Evolutionary conservation across 2,113 vertebrate genomes (phyloP), one percentile per base, ranked within the genome.

Genomic region (Trachemys scripta): DNA sequence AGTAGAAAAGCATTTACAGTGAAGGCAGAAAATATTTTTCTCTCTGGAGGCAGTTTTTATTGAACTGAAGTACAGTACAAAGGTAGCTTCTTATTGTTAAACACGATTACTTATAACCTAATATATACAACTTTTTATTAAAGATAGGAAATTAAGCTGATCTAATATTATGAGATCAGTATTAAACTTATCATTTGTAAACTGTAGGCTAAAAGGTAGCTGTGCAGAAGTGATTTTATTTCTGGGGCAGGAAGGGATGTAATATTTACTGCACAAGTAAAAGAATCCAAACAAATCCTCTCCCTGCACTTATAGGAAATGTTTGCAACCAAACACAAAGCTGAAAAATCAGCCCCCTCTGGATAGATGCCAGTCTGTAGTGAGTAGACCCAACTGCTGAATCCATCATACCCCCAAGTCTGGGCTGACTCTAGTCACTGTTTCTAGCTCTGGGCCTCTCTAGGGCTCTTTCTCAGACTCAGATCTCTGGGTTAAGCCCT

Each of bases 221-320:
- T 27, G 22, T 86, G 31, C 38, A 76, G 42, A 78, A 47, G 42
- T 47, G 42, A 76, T 78, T 25, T 17, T 17, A 10, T 82, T 38
- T 47, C 59, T 89, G 24, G 51, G 11, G 53, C 3, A 88, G 90
- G 86, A 29, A 27, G 8, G 22, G 10, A 12, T 45, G 14, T 42
- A 16, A 3, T 53, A 2, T 25, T 87, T 57, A 20, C 91, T 94
- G 80, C 31, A 87, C 57, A 81, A 83, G 20, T 56, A 82, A 31
- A 17, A 92, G 51, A 91, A 93, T 69, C 62, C 72, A 84, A 49
- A 25, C 1, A 62, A 82, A 86, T 29, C 82, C 20, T 49, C 89
- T 92, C 38, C 89, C 72, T 80, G 2, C 8, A 92, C 10, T 45
- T 92, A 92, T 91, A 50, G 29, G 90, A 88, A 95, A 85, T 59